Conservation (phyloP, 2,113 vertebrate species). For the Protobothrops mucrosquamatus region DNA sequence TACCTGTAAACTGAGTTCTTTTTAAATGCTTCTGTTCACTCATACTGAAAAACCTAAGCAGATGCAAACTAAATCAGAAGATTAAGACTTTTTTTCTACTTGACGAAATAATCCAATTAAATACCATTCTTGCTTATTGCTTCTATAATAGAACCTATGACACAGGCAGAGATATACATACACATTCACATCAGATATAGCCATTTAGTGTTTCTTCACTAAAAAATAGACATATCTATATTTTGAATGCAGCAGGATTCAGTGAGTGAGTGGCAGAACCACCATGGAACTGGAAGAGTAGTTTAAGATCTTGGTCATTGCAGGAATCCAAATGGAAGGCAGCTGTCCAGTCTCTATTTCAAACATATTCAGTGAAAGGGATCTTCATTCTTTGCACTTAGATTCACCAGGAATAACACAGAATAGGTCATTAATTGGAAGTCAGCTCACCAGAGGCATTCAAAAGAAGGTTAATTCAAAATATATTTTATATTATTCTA, state of each 20-base stretch:
- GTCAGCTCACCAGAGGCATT: background rate
- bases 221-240: background rate
- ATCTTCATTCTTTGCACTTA: background rate
- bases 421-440: background rate
- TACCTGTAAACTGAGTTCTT: background rate
- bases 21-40: background rate
- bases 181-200: background rate
- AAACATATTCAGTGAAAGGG: background rate
- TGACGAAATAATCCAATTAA: background rate
- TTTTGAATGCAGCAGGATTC: background rate
- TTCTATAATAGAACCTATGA: background rate
- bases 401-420: background rate
- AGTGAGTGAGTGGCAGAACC: background rate
- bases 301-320: background rate
- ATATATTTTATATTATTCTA: background rate
- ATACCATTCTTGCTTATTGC: background rate
- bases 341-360: background rate
- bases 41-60: background rate
- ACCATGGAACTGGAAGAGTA: background rate
- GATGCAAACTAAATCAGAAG: background rate
- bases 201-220: background rate
- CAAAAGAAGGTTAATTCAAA: background rate
- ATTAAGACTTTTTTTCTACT: too few relatives aligned
- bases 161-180: background rate
- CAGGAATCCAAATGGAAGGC: background rate